Evolutionary conservation across 2,888 invertebrate genomes (phyloP).

Genomic region (Ochropleura plecta): DNA sequence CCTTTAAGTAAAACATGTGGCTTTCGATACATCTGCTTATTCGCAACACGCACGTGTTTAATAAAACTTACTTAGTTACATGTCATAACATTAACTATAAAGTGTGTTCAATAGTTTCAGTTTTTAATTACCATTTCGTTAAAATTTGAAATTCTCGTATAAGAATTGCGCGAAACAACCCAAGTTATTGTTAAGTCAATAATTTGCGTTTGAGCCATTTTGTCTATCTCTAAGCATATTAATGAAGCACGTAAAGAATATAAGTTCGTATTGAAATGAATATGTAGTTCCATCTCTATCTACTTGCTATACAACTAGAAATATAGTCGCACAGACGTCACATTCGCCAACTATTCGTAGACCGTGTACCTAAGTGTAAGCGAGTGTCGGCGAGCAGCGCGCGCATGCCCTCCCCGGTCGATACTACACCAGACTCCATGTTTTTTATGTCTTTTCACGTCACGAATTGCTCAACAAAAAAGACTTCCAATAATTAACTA

Average conservation of each 20-base stretch:
- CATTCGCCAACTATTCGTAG: constrained; percentile 63
- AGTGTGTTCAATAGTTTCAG: constrained; percentile 27
- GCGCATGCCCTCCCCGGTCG: constrained; percentile 86
- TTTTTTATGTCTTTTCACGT: constrained; percentile 89
- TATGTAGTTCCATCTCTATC: constrained; percentile 43
- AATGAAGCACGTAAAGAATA: constrained; percentile 32
- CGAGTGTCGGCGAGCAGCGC: constrained; percentile 77
- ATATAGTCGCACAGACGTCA: constrained; percentile 65
- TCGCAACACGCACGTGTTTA: constrained; percentile 73
- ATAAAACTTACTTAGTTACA: constrained; percentile 57
- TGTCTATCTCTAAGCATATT: constrained; percentile 17
- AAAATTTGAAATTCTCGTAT: neutral
- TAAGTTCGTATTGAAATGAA: constrained; percentile 33
- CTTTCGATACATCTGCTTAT: constrained; percentile 78
- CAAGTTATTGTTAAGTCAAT: constrained; percentile 25
- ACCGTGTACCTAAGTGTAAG: constrained; percentile 63
- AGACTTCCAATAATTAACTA: constrained; percentile 82
- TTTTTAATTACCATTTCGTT: neutral
- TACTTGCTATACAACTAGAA: constrained; percentile 55
- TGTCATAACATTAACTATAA: constrained; percentile 48
- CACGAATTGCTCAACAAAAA: constrained; percentile 85
- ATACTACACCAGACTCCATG: constrained; percentile 88
- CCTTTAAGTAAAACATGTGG: constrained; percentile 79
- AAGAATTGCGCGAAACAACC: constrained; percentile 19
- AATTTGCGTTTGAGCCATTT: constrained; percentile 8